phyloP scores from a whole-genome alignment of 2,113 vertebrate species.

The Poeciliopsis turrubarensis region DNA sequence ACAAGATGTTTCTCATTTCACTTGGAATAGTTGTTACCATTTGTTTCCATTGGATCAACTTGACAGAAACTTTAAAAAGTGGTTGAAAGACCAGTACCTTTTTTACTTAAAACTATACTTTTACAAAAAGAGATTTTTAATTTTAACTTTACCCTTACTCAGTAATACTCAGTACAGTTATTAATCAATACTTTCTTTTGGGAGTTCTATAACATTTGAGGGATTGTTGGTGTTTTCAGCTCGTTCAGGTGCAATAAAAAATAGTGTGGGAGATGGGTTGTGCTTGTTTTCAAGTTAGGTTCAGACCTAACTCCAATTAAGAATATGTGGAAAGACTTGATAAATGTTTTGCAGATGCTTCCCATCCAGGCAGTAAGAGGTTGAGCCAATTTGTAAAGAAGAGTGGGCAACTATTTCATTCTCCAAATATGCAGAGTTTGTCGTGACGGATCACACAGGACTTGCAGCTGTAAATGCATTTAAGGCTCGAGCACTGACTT shows the following conservation, averaged over 20 bases:
- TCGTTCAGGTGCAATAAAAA: not conserved
- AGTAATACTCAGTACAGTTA: not conserved
- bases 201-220: not conserved
- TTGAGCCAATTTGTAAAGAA: too few species aligned
- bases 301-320: not conserved
- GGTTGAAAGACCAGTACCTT: too few species aligned
- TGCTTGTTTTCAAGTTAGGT: not conserved
- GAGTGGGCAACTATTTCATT: too few species aligned
- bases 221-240: not conserved
- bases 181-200: not conserved
- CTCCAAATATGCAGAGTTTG: too few species aligned
- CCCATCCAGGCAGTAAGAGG: too few species aligned
- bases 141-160: not conserved
- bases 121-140: not conserved
- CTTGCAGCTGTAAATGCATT: not conserved
- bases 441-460: too few species aligned
- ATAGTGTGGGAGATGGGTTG: not conserved
- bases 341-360: not conserved
- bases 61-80: too few species aligned
- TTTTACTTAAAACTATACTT: too few species aligned
- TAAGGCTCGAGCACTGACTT: not conserved
- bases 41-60: not conserved
- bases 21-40: not conserved
- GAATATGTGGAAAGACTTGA: not conserved
- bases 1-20: conserved; percentile 4